Conservation (phyloP, 2,888 invertebrate species). For the Litoditis marina region DNA sequence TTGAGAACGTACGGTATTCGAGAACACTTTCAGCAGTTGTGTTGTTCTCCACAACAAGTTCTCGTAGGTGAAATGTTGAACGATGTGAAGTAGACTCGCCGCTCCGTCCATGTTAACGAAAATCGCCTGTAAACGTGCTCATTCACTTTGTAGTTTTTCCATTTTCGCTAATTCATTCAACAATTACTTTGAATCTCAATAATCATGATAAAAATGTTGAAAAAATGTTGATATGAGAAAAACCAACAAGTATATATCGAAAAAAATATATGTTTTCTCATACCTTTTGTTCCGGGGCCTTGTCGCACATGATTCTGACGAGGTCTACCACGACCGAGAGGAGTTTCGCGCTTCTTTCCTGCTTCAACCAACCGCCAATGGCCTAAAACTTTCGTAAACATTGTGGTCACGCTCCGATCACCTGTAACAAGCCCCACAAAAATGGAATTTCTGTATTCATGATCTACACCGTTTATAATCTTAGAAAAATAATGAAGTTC, state of each 20-base stretch:
- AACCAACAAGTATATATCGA: not conserved
- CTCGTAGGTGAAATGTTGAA: slow-evolving; percentile 41
- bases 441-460: too few relatives aligned
- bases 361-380: slow-evolving; percentile 37
- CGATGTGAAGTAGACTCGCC: slow-evolving; percentile 31
- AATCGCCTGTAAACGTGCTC: slow-evolving; percentile 13
- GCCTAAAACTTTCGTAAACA: too few relatives aligned
- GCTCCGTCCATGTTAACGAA: slow-evolving; percentile 34
- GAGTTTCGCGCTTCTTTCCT: slow-evolving; percentile 52
- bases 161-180: too few relatives aligned
- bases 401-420: too few relatives aligned
- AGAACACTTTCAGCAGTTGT: slow-evolving; percentile 40
- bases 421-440: too few relatives aligned
- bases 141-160: not conserved
- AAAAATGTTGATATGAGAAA: too few relatives aligned
- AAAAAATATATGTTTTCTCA: not conserved
- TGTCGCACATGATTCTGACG: slow-evolving; percentile 43
- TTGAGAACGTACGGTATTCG: slow-evolving; percentile 38
- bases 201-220: too few relatives aligned
- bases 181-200: too few relatives aligned
- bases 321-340: slow-evolving; percentile 55
- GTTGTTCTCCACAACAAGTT: slow-evolving; percentile 45
- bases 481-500: too few relatives aligned
- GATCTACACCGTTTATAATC: too few relatives aligned
- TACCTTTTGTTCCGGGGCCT: slow-evolving; percentile 44